Conservation (phyloP, 1,140 invertebrate species). For the Trachelipus rathkii region DNA sequence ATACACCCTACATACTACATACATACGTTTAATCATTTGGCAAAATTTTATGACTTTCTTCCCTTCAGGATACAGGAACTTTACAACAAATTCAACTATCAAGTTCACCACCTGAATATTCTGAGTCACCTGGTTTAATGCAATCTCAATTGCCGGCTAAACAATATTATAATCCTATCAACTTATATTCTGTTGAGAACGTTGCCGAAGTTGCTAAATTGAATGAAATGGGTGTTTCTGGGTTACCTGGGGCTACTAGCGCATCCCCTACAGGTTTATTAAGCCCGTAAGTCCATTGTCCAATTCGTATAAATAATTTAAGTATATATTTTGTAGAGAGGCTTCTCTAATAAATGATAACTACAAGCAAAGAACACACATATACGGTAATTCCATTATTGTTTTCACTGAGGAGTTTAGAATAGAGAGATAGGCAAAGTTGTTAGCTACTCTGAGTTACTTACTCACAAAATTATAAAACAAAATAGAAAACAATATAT, state of each 20-base stretch:
- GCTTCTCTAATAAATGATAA: too few relatives aligned
- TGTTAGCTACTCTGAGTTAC: too few relatives aligned
- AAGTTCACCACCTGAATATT: neutral
- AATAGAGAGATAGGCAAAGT: too few relatives aligned
- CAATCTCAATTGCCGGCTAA: neutral
- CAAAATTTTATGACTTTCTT: neutral
- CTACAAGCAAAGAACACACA: too few relatives aligned
- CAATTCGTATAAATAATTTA: too few relatives aligned
- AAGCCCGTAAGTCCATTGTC: neutral
- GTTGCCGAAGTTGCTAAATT: neutral
- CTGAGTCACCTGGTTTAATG: neutral
- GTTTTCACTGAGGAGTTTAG: too few relatives aligned
- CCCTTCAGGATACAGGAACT: neutral
- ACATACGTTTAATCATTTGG: too few relatives aligned
- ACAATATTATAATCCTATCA: neutral
- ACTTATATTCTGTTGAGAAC: neutral
- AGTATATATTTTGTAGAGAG: too few relatives aligned
- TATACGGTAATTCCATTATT: too few relatives aligned
- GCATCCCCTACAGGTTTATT: neutral
- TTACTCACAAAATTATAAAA: too few relatives aligned
- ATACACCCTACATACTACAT: too few relatives aligned
- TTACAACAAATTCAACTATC: neutral
- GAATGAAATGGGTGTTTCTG: neutral
- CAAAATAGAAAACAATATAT: too few relatives aligned
- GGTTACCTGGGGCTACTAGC: neutral